Evolutionary conservation across 2,888 invertebrate species (phyloP).

Genomic region (Latheticus oryzae): DNA sequence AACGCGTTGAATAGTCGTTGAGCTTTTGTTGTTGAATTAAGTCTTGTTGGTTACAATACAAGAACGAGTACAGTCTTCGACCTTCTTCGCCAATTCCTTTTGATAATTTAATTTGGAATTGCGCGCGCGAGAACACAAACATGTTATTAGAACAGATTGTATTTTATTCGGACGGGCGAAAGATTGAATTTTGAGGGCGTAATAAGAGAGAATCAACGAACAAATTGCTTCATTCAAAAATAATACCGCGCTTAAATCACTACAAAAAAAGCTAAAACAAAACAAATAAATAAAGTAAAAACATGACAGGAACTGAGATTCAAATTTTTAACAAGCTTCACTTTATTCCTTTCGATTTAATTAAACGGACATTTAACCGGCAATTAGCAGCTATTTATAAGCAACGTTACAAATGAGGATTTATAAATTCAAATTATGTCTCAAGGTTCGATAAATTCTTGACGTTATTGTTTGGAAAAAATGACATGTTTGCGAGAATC

Average conservation of each 20-base stretch:
- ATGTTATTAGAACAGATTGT: neutral
- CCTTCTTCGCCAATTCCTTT: slow-evolving; percentile 25
- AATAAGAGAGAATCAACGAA: too few relatives aligned
- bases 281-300: too few relatives aligned
- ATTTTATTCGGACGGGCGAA: neutral
- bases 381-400: slow-evolving; percentile 39
- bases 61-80: slow-evolving; percentile 11
- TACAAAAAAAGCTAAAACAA: too few relatives aligned
- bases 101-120: slow-evolving; percentile 32
- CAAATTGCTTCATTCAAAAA: too few relatives aligned
- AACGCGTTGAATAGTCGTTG: slow-evolving; percentile 36
- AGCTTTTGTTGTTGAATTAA: slow-evolving; percentile 44
- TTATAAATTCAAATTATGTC: slow-evolving; percentile 38
- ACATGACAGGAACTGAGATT: too few relatives aligned
- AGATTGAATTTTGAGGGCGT: too few relatives aligned
- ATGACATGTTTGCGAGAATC: slow-evolving; percentile 35
- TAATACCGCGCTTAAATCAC: too few relatives aligned
- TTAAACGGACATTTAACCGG: slow-evolving; percentile 37
- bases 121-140: neutral
- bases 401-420: slow-evolving; percentile 35
- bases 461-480: slow-evolving; percentile 39
- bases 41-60: slow-evolving; percentile 30
- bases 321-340: slow-evolving; percentile 30
- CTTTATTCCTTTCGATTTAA: slow-evolving; percentile 36
- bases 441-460: slow-evolving; percentile 34